A percentile compares a stretch with the other conserved stretches of the same genome.
These are phyloP conservation scores for Fregetta grallaria DNA, from an alignment of 2,113 vertebrate species.

Conservation along the genomic window DNA sequence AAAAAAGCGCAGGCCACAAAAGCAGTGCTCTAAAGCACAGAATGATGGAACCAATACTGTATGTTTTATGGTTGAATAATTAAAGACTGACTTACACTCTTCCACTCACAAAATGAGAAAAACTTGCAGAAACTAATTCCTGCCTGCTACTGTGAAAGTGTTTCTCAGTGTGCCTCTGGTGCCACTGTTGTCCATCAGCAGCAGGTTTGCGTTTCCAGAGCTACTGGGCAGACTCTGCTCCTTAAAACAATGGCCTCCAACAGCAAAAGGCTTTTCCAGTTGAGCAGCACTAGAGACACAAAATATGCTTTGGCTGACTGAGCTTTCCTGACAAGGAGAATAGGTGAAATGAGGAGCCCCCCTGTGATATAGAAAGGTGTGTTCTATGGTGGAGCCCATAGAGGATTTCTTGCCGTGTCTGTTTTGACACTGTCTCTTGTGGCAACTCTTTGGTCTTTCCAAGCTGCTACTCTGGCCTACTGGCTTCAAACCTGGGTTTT, in stretches of 20 bases:
- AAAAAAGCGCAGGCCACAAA: neutral
- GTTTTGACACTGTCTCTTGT: neutral
- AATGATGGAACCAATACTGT: neutral
- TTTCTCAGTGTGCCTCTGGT: neutral
- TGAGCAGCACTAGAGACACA: fast-evolving
- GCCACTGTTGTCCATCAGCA: neutral
- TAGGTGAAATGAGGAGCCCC: neutral
- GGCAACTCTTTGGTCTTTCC: neutral
- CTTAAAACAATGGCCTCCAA: neutral
- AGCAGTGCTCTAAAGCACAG: neutral
- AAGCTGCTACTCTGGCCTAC: neutral
- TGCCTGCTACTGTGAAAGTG: neutral
- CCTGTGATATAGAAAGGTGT: fast-evolving
- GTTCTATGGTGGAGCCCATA: neutral
- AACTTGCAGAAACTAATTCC: neutral
- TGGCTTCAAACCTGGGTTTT: neutral
- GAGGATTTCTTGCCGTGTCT: neutral
- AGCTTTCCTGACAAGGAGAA: neutral
- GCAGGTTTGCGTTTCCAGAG: neutral
- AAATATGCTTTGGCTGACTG: neutral
- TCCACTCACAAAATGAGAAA: neutral
- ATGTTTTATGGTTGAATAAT: slow-evolving; percentile 2
- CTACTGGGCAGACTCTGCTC: neutral
- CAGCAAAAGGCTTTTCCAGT: neutral
- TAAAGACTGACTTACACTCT: neutral